Percentiles rank a stretch among this genome's conserved stretches.
phyloP scores from a whole-genome alignment of 2,888 invertebrate species.

The Andrena trimmerana region DNA sequence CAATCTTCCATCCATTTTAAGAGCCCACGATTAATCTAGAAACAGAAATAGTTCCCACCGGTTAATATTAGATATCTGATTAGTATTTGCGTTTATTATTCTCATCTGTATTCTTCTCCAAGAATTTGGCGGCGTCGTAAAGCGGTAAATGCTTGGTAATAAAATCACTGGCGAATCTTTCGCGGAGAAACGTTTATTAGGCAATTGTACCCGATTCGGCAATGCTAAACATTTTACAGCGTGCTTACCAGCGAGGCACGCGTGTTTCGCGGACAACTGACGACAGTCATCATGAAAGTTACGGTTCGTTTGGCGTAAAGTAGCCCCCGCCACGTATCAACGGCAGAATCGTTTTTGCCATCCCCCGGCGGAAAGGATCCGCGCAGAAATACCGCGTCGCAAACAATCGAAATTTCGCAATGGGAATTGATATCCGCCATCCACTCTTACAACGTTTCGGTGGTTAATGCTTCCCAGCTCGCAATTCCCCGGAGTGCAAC shows the following conservation, averaged over 20 bases:
- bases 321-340: neutral
- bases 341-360: slow-evolving; percentile 1
- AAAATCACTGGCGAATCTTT: neutral
- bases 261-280: neutral
- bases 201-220: neutral
- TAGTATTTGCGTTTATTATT: neutral
- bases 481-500: slow-evolving; percentile 21
- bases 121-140: neutral
- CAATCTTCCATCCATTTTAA: slow-evolving; percentile 26
- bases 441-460: slow-evolving; percentile 16
- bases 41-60: neutral
- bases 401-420: slow-evolving; percentile 24
- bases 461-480: slow-evolving; percentile 16
- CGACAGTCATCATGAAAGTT: slow-evolving; percentile 9
- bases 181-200: neutral
- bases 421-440: slow-evolving; percentile 26
- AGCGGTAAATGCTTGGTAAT: neutral
- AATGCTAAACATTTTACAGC: neutral
- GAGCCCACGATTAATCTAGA: neutral
- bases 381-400: neutral
- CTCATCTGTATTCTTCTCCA: neutral
- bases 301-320: slow-evolving; percentile 18
- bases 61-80: neutral
- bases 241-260: neutral
- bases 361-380: neutral